Evolutionary conservation across 2,888 invertebrate genomes (phyloP).

Genomic region (Matsumyia berberina): DNA sequence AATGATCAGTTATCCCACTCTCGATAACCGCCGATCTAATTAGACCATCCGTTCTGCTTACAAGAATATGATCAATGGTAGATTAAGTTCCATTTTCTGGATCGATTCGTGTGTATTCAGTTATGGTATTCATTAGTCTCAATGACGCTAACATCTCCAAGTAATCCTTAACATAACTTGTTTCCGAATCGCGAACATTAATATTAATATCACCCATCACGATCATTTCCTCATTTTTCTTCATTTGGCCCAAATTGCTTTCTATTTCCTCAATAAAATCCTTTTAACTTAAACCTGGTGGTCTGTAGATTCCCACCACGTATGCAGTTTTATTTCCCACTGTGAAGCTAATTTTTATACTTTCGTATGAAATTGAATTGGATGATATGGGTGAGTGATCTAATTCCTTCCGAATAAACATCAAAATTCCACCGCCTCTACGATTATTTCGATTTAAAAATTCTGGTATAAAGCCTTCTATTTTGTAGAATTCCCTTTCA

Average conservation of each 20-base stretch:
- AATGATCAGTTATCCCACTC: conserved; percentile 21
- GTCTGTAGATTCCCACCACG: conserved; percentile 17
- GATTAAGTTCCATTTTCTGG: conserved; percentile 7
- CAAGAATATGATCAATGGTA: conserved; percentile 25
- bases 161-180: conserved; percentile 17
- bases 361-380: conserved; percentile 2
- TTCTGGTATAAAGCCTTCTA: too few species aligned
- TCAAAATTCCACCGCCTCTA: too few species aligned
- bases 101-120: conserved; percentile 25
- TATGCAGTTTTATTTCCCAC: background rate
- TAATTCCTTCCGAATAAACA: background rate
- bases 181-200: background rate
- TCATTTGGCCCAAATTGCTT: background rate
- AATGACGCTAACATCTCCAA: conserved; percentile 28
- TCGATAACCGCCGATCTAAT: conserved; percentile 22
- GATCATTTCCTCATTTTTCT: conserved; percentile 4
- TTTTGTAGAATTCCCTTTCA: too few species aligned
- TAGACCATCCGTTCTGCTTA: background rate
- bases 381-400: background rate
- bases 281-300: conserved; percentile 19
- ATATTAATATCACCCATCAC: conserved; percentile 23
- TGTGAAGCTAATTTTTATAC: conserved; percentile 13
- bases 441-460: too few species aligned
- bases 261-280: conserved; percentile 8
- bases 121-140: conserved; percentile 17